Base-by-base conservation (phyloP, 1,140 invertebrate genomes). In the Drosophila albomicans region DNA sequence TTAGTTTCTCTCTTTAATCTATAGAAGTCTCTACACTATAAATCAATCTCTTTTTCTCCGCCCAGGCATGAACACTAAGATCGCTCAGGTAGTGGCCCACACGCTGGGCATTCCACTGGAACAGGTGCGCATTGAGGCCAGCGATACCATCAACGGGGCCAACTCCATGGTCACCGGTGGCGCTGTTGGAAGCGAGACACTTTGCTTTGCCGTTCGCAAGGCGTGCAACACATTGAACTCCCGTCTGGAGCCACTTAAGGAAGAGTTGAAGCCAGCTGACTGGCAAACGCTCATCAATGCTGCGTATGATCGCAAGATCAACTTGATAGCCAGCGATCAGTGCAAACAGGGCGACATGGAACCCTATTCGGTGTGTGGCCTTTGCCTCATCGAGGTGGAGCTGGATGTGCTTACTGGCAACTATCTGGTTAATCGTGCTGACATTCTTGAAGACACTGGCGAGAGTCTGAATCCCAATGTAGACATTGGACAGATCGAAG, bases 401-500 rank as follows among this genome's bases (percentile, higher is more conserved):
- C 72, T 96, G 3, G 96, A 97, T 82, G 89, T 96, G n/a, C 91
- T 97, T 10, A 96, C 96, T 3, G 96, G 96, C 45, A 94, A 96
- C 81, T 93, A 94, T 70, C 78, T 94, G 66, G 81, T 95, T 15
- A 91, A 85, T 0, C 93, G 96, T 75, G 94, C 95, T 0, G 96
- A 97, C 93, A 93, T 97, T 57, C 90, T 96, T 45, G 95, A 97
- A 91, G 96, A 97, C 88, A 94, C 94, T 3, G 96, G 96, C 2
- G 92, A 94, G 64, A 96, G 96, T 92, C 91, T 96, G 58, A 97
- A 95, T 92, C 96, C 96, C 8, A 93, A 94, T 78, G 93, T 97
- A 32, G 97, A 98, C 93, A 93, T 98, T 64, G 97, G 97, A 45
- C 97, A 99, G 94, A 93, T 95, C 70, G 90, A 92, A 16, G 97